Evolutionary conservation across 2,113 vertebrate genomes (phyloP), one percentile per base, ranked within the genome.

Genomic region (Peromyscus leucopus): DNA sequence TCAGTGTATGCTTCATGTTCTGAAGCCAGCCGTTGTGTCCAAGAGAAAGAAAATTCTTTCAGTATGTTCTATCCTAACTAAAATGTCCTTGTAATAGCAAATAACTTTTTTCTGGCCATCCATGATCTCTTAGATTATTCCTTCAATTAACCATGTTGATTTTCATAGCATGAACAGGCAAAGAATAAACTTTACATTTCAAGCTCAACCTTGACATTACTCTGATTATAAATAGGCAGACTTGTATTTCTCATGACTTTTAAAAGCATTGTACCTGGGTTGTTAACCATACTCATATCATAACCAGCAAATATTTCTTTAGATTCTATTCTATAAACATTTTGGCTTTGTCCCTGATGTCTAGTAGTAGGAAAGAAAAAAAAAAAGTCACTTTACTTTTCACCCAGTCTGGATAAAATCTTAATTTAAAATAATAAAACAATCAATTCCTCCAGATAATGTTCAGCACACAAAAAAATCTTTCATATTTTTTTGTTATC

Each of bases 371-470:
- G 17, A 69, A 4, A 39, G 7, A 4, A 0, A 55, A 59, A 21
- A 59, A 21, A 87, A 59, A 21, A 87, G 51, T 63, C 26, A 79
- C 1, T 39, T 84, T 89, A 79, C 1, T 39, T 84, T 89, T 55
- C 92, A 36, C 15, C 4, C 8, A 78, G 67, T 57, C 22, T 57
- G 21, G 16, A 9, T 71, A 8, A 93, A 89, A 94, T 88, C 46
- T 80, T 89, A 93, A 36, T 93, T 94, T 79, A 84, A 89, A 91
- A 61, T 65, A 83, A 88, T 85, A 75, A 42, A 92, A 92, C 26
- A 22, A 92, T 36, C 7, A 78, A 72, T 46, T 1, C 17, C 33
- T 86, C 76, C 7, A 94, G 36, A 67, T 55, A 72, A 74, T 51
- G 24, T 1, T 90, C 10, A 88, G 21, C 31, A 26, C 26, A 67